phyloP scores from a whole-genome alignment of 2,797 vertebrate genomes.

The Euthynnus affinis region DNA sequence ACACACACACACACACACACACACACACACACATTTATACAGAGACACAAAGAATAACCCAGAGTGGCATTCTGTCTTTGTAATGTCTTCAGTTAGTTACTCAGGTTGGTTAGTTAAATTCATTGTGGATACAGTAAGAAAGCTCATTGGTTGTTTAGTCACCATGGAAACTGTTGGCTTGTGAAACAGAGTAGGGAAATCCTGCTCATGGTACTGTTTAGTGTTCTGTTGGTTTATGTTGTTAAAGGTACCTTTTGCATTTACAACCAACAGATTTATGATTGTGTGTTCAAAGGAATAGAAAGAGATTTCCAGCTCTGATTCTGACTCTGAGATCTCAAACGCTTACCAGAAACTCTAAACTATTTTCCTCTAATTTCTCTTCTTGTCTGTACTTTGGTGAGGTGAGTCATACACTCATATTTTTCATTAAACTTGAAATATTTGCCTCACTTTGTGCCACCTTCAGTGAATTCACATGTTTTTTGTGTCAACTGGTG shows the following conservation, averaged over 20 bases:
- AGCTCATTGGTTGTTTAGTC: slow-evolving; percentile 24
- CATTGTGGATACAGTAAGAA: background rate
- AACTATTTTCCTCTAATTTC: background rate
- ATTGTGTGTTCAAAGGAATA: background rate
- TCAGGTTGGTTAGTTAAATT: slow-evolving; percentile 29
- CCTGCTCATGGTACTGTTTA: background rate
- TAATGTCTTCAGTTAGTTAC: slow-evolving; percentile 9
- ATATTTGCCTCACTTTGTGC: background rate
- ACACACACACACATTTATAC: background rate
- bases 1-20: slow-evolving; percentile 32
- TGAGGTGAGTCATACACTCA: background rate
- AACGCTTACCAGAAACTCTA: background rate
- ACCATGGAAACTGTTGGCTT: slow-evolving; percentile 48
- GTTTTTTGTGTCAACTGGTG: too few species aligned
- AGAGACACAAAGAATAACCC: slow-evolving; percentile 9
- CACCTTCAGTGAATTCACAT: background rate
- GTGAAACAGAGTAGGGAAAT: background rate
- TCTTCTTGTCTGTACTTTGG: background rate
- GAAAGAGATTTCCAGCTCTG: background rate
- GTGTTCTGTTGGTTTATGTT: slow-evolving; percentile 1
- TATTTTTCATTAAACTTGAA: background rate
- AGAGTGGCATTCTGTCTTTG: background rate
- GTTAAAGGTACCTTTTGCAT: background rate
- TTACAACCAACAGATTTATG: background rate
- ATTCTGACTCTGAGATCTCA: background rate